Evolutionary conservation across 2,113 vertebrate genomes (phyloP).

Genomic region (Noctilio leporinus): DNA sequence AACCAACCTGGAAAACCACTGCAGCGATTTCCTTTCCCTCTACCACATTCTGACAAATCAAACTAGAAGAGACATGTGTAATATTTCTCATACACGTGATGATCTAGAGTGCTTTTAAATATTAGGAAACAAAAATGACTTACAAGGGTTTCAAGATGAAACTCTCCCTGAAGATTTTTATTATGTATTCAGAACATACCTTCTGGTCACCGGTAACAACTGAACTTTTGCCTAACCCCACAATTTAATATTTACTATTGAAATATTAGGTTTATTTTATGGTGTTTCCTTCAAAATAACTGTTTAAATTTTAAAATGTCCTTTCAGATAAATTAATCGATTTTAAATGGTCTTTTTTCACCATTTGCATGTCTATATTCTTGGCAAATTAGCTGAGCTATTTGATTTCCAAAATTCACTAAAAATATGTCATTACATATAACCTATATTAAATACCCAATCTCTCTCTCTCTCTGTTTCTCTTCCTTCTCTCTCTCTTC

Average conservation of each 20-base stretch:
- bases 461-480: not conserved
- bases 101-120: not conserved
- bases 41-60: not conserved
- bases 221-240: not conserved
- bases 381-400: not conserved
- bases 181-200: not conserved
- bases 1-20: not conserved
- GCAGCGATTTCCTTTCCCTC: not conserved
- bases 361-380: not conserved
- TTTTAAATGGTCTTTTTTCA: conserved; percentile 3
- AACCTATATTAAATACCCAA: not conserved
- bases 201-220: not conserved
- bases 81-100: not conserved
- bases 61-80: not conserved
- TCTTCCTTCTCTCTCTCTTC: not conserved
- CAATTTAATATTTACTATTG: not conserved
- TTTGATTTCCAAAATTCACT: not conserved
- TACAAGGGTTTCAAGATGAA: not conserved
- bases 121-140: not conserved
- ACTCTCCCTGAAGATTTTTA: not conserved
- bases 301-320: not conserved
- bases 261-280: not conserved
- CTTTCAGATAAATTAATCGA: not conserved
- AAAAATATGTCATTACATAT: not conserved
- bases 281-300: not conserved